These are phyloP conservation scores for Eupristina koningsbergeri DNA, from an alignment of 1,140 invertebrate species.

Conservation along the genomic window DNA sequence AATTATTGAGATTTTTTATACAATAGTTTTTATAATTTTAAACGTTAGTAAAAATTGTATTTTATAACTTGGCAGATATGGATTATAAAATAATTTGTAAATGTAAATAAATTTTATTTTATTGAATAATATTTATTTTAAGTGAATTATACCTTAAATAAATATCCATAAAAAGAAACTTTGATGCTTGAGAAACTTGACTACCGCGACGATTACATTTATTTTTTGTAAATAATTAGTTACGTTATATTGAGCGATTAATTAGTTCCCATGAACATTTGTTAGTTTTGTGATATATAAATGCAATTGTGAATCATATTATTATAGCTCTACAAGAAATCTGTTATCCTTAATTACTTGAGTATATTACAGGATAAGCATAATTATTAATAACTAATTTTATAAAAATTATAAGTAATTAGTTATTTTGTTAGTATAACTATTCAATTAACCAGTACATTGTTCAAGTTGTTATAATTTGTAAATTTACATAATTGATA, in stretches of 20 bases:
- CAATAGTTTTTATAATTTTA: background rate
- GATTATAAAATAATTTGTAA: background rate
- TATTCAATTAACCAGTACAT: slow-evolving; percentile 24
- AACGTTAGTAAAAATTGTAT: background rate
- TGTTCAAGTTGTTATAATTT: slow-evolving; percentile 44
- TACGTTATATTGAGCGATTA: slow-evolving; percentile 49
- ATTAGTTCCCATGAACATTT: slow-evolving; percentile 47
- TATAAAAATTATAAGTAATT: slow-evolving; percentile 34
- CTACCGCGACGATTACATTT: slow-evolving; percentile 50
- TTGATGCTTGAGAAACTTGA: slow-evolving; percentile 22
- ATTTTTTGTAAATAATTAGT: slow-evolving; percentile 53
- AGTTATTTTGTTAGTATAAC: slow-evolving; percentile 49
- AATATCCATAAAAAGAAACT: background rate
- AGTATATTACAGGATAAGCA: slow-evolving; percentile 34
- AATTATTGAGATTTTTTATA: background rate
- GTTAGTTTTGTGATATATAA: slow-evolving; percentile 53
- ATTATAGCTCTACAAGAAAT: slow-evolving; percentile 32
- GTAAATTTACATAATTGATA: slow-evolving; percentile 42
- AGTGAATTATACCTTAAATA: background rate
- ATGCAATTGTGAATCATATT: slow-evolving; percentile 49
- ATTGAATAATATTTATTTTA: background rate
- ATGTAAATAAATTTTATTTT: background rate
- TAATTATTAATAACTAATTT: slow-evolving; percentile 44
- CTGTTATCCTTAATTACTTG: slow-evolving; percentile 40
- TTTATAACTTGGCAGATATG: background rate